Percentiles rank a stretch among this genome's conserved stretches.
These are phyloP conservation scores for Dryobates pubescens DNA, from an alignment of 2,797 vertebrate species.

Conservation along the genomic window DNA sequence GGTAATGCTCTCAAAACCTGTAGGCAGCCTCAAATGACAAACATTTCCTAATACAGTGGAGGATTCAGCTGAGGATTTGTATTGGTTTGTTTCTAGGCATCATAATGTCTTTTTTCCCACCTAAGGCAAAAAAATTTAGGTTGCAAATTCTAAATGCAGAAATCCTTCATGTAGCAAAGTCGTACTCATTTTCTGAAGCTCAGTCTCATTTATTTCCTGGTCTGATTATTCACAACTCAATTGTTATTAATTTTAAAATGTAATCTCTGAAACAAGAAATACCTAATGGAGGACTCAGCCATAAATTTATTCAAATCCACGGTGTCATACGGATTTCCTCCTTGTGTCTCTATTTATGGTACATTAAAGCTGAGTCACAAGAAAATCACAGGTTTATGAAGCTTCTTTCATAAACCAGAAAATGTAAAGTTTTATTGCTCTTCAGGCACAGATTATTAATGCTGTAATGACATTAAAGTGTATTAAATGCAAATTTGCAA, in stretches of 20 bases:
- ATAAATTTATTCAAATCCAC: slow-evolving; percentile 6
- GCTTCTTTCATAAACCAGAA: slow-evolving; percentile 65
- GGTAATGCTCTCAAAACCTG: background rate
- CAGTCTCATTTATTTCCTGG: background rate
- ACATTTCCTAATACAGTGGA: background rate
- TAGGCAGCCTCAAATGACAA: background rate
- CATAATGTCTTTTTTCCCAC: background rate
- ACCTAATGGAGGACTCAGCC: background rate
- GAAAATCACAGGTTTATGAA: slow-evolving; percentile 45
- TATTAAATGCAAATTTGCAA: slow-evolving; percentile 77
- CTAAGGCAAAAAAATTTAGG: background rate
- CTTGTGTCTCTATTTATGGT: slow-evolving; percentile 31
- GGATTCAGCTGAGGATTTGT: background rate
- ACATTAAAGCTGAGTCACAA: slow-evolving; percentile 34
- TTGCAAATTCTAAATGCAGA: background rate
- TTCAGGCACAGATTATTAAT: slow-evolving; percentile 79
- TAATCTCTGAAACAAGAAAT: background rate
- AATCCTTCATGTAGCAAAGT: background rate
- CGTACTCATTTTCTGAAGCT: background rate
- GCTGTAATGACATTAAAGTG: slow-evolving; percentile 71
- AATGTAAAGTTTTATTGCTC: slow-evolving; percentile 65
- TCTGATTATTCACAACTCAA: background rate
- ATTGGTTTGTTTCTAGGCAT: background rate
- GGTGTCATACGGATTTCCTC: background rate
- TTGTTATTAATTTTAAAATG: slow-evolving; percentile 7